Evolutionary conservation across 2,797 vertebrate genomes (phyloP), one percentile per base, ranked within the genome.

Genomic region (Rhyacichthys aspro): DNA sequence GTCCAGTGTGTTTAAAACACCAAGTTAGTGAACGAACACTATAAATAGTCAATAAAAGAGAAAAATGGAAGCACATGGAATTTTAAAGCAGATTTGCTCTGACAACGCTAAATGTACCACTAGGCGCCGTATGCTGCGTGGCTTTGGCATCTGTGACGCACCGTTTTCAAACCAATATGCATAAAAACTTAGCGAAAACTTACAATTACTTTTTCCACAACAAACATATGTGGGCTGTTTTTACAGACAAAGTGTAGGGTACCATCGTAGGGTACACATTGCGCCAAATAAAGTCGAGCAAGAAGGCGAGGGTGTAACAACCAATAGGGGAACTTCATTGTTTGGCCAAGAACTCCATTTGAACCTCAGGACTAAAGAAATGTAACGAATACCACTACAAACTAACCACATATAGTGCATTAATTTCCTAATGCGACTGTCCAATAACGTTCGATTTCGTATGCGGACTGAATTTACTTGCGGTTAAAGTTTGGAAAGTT

Each of bases 401-500:
- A 62, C 0, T 2, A 18, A 15, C 1, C 34, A 6, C 17, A 7
- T 7, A 9, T 43, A 2, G 0, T 15, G n/a, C 8, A n/a, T 16
- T 1, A 3, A 1, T 1, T 12, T 8, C 1, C 1, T 8, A 32
- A 0, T 1, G 37, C 3, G 15, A 15, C 47, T 15, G n/a, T 16
- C 34, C 16, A 16, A 11, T 7, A 3, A 16, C 32, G 57, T 62
- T 32, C 11, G 7, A 0, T 41, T 17, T 15, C 19, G 34, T 32
- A 9, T 11, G 8, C 18, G 42, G 17, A 43, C 50, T 38, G 2
- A 11, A 28, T 43, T 32, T 58, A 85, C 59, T 71, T 81, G 49
- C 34, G 63, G 58, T 10, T 12, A 70, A 52, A 82, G 70, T 86
- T 86, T 2, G 41, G 14, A 81, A 89, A 90, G 77, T 86, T 86